phyloP scores from a whole-genome alignment of 2,113 vertebrate genomes.

The Melanocharis versteri region DNA sequence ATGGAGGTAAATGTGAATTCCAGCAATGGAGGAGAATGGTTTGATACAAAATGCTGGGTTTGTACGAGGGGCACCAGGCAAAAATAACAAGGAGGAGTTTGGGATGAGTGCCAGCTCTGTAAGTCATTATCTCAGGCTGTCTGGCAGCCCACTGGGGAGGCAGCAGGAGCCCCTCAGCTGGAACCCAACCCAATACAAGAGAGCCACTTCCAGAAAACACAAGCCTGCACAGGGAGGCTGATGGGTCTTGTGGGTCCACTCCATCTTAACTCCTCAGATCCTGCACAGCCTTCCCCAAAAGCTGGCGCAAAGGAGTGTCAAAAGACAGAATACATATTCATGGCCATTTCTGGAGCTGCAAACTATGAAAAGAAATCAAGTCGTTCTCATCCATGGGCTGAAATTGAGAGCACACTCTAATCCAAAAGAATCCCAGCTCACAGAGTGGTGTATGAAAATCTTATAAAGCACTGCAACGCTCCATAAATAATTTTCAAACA shows the following conservation, averaged over 20 bases:
- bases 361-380: slow-evolving; percentile 64
- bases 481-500: slow-evolving; percentile 73
- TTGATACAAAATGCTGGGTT: neutral
- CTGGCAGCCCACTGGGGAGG: neutral
- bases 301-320: neutral
- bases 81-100: neutral
- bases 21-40: neutral
- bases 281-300: neutral
- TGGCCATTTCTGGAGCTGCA: slow-evolving; percentile 27
- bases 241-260: neutral
- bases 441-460: slow-evolving; percentile 55
- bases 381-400: slow-evolving; percentile 43
- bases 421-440: slow-evolving; percentile 45
- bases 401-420: slow-evolving; percentile 52
- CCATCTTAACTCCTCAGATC: neutral
- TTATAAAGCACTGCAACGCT: slow-evolving; percentile 54
- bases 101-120: neutral
- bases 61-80: neutral
- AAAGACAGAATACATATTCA: slow-evolving; percentile 36
- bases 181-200: accelerated
- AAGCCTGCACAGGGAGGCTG: neutral
- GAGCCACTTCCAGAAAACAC: neutral
- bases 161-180: neutral
- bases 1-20: neutral
- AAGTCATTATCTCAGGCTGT: neutral